A percentile compares a stretch with the other conserved stretches of the same genome.
phyloP scores from a whole-genome alignment of 2,113 vertebrate species.

The Stictonetta naevosa region DNA sequence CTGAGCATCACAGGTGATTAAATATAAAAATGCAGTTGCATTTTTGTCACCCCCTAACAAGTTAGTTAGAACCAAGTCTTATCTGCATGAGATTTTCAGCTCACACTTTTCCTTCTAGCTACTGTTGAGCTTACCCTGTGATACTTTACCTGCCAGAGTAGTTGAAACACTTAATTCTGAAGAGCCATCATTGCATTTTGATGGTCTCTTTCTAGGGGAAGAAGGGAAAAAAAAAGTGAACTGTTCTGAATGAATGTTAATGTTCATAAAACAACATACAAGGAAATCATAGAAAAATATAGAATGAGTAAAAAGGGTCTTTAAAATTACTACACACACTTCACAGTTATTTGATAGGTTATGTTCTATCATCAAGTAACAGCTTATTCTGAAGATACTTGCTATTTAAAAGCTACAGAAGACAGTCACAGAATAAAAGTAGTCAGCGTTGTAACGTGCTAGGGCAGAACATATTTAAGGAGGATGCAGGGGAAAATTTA shows the following conservation, averaged over 20 bases:
- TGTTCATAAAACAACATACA: neutral
- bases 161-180: constrained; percentile 49
- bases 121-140: neutral
- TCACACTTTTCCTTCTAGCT: neutral
- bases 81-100: neutral
- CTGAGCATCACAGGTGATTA: neutral
- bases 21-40: neutral
- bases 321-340: neutral
- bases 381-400: neutral
- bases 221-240: neutral
- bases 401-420: neutral
- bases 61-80: neutral
- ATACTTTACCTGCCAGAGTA: constrained; percentile 71
- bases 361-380: neutral
- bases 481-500: neutral
- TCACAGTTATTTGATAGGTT: neutral
- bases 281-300: neutral
- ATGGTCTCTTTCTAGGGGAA: constrained; percentile 19
- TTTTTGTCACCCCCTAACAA: neutral
- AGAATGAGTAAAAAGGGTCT: neutral
- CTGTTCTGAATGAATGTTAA: neutral
- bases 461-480: neutral
- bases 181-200: neutral
- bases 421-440: neutral
- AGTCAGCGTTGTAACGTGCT: neutral